Percentiles rank a stretch among this genome's conserved stretches.
Conservation (phyloP, 2,797 vertebrate genomes). For the Myiotriccus ornatus region DNA sequence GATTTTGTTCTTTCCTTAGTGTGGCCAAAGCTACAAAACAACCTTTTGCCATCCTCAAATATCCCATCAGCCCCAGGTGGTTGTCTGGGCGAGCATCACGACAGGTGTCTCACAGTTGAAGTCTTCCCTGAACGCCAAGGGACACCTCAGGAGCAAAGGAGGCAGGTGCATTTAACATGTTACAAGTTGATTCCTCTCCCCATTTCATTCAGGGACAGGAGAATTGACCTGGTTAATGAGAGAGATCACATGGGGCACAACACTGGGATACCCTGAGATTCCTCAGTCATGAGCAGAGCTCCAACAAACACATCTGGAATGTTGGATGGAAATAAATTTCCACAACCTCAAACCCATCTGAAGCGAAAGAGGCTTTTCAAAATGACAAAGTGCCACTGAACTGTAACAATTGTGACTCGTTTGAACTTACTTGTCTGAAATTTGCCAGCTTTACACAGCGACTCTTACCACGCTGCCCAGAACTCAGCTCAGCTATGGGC, state of each 20-base stretch:
- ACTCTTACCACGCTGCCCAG: background rate
- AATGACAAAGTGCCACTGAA: background rate
- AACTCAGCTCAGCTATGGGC: background rate
- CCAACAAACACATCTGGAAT: background rate
- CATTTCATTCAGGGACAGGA: background rate
- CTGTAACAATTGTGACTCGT: background rate
- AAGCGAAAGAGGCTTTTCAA: background rate
- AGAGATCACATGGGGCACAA: background rate
- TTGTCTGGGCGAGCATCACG: background rate
- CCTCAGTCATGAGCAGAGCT: background rate
- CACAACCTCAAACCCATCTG: background rate
- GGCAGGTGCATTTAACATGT: background rate
- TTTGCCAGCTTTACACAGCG: background rate
- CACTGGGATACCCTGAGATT: background rate
- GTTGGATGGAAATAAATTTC: background rate
- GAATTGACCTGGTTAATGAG: background rate
- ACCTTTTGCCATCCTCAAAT: background rate
- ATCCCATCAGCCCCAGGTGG: background rate
- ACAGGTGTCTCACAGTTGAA: background rate
- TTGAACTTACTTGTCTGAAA: background rate
- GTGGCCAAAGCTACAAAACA: background rate
- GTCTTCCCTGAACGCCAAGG: accelerated
- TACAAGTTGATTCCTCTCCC: background rate
- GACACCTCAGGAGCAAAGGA: accelerated
- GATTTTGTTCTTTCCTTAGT: background rate